phyloP scores from a whole-genome alignment of 2,797 vertebrate species.

The Salarias fasciatus region DNA sequence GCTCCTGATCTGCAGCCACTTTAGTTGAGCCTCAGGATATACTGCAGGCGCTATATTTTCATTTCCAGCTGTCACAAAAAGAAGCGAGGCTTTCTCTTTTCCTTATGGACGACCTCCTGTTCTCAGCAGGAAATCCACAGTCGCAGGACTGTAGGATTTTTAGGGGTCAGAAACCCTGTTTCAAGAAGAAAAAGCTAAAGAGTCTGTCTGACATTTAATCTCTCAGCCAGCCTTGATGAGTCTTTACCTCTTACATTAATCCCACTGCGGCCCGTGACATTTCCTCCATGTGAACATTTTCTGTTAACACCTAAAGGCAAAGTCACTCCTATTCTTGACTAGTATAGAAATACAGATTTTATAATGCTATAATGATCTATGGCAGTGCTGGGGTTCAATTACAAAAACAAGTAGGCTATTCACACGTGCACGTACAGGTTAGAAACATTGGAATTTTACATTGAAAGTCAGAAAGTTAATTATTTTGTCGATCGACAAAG shows the following conservation, averaged over 20 bases:
- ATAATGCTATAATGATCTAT: no score
- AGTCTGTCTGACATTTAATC: conserved; percentile 20
- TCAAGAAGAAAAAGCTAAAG: conserved; percentile 24
- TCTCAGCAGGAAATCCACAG: conserved; percentile 23
- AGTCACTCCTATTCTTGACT: no score
- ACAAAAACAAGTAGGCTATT: no score
- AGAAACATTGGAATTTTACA: no score
- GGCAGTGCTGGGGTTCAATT: no score
- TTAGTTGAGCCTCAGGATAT: not conserved
- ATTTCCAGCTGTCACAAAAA: conserved; percentile 53
- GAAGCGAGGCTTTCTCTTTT: conserved; percentile 15
- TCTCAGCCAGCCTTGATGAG: conserved; percentile 8
- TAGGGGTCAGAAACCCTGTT: conserved; percentile 24
- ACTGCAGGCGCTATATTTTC: conserved; percentile 52
- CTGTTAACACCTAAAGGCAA: no score
- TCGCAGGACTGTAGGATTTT: conserved; percentile 28
- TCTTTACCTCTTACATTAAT: conserved; percentile 6
- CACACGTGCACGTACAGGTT: no score
- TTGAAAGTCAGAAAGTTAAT: no score
- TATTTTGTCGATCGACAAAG: no score
- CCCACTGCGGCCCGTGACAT: not conserved
- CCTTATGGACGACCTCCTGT: conserved; percentile 1
- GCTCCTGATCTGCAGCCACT: conserved; percentile 14
- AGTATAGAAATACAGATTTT: no score
- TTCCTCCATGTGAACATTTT: not conserved